Base-by-base conservation (phyloP, 2,888 invertebrate species). In the Drosophila rubida region DNA sequence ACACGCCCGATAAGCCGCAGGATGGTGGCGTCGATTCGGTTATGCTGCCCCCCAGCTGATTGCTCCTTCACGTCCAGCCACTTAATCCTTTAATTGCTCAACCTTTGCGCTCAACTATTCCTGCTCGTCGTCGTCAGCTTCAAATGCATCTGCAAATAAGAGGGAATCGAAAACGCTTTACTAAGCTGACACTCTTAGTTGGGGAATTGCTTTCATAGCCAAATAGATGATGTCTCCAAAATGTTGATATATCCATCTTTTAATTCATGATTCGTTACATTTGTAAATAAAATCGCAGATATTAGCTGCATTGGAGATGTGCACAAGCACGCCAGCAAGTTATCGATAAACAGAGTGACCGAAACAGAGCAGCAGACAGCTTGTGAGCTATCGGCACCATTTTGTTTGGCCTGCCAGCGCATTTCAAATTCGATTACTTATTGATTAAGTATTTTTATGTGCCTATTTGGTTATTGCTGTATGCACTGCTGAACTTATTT, bases 51-150 rank as follows among this genome's bases (percentile, higher is more conserved):
- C 3, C 50, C 9, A 37, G 53, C 32, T 54, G 25, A 41, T n/a
- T 16, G 25, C 8, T 14, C 42, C 42, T 13, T 22, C 4, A n/a
- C 30, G 42, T 45, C 25, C 22, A 11, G 41, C 41, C 27, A 32
- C 16, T 58, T 68, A 62, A 68, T 68, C 73, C 72, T 59, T 73
- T 54, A 72, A 72, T 58, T 62, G 54, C 63, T 49, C 23, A 62
- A 39, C 46, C 42, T 58, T 58, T 46, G 7, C 58, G 51, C 30
- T 72, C 41, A 54, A 42, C 16, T 46, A 44, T 59, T 72, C 35
- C 14, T 11, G 13, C 22, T 58, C n/a, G 32, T 16, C 39, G 23
- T 35, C 25, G 37, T 0, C 39, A 41, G n/a, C 27, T 41, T 13
- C 37, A 53, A 53, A 27, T 53, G 63, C 63, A 73, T 69, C 72